Evolutionary conservation across 2,113 vertebrate species (phyloP).

Genomic region (Catagonus wagneri): DNA sequence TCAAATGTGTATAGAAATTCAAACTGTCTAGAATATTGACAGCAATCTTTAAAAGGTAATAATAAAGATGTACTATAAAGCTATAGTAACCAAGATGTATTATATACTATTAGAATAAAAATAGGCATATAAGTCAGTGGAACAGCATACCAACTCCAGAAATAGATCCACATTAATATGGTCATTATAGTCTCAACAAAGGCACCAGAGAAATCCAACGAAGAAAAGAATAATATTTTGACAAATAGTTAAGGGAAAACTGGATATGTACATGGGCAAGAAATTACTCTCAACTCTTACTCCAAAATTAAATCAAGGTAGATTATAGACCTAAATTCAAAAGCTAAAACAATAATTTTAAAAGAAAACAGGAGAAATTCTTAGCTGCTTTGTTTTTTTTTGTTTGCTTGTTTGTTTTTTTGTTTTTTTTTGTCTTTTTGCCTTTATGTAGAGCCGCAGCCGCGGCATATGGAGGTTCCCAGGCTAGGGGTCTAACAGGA

Average conservation of each 20-base stretch:
- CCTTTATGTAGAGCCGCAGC: too few species aligned
- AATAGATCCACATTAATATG: neutral
- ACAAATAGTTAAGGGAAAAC: neutral
- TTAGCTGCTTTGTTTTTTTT: neutral
- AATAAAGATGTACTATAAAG: neutral
- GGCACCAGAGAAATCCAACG: neutral
- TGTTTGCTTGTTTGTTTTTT: too few species aligned
- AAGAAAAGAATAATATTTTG: neutral
- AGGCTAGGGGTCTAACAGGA: too few species aligned
- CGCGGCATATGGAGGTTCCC: too few species aligned
- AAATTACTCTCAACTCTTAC: neutral
- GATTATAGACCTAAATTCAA: neutral
- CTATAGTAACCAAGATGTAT: neutral
- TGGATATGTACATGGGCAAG: neutral
- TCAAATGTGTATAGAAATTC: neutral
- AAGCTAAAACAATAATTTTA: neutral
- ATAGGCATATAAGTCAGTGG: neutral
- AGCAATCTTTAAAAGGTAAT: neutral
- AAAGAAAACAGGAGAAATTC: neutral
- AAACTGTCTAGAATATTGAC: neutral
- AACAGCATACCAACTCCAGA: neutral
- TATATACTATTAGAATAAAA: neutral
- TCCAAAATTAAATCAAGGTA: neutral
- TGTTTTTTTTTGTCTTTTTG: too few species aligned
- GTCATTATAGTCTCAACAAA: conserved; percentile 42